Evolutionary conservation across 2,113 vertebrate species (phyloP), one percentile per base, ranked within the genome.

Genomic region (Noctilio leporinus): DNA sequence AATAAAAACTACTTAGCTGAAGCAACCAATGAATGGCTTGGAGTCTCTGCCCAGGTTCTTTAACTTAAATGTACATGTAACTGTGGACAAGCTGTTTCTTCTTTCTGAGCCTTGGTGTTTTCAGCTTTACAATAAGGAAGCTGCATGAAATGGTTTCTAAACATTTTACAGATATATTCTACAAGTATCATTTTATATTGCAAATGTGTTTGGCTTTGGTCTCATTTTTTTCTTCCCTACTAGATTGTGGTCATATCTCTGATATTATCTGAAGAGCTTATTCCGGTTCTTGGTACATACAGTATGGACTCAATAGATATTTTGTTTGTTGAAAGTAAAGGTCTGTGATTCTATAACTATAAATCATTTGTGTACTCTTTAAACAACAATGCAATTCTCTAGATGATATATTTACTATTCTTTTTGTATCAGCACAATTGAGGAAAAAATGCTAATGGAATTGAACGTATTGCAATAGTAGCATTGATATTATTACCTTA

Each of bases 311-410:
- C 9, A 28, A 51, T 91, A 65, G 51, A 65, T 86, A 72, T 80
- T 89, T 94, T 76, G 24, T 26, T 85, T 86, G 93, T 65, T 89
- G 75, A 93, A 93, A 89, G 65, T 59, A 81, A 80, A 73, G 65
- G 80, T 86, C 69, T 84, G 15, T 83, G 69, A 76, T 86, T 22
- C 28, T 64, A 3, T 62, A 49, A 28, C 14, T 86, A 7, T 55
- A 75, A 92, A 45, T 45, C 10, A 78, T 70, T 94, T 81, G n/a
- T 95, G 28, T 55, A 53, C 43, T 65, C 49, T 53, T 35, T 86
- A 53, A 53, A 47, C 12, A 67, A n/a, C 38, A 49, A 35, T 47
- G 33, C 3, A 45, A 2, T 53, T 62, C 26, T 20, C 93, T 67
- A 24, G 35, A 45, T 93, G 57, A 57, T 7, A 8, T 76, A 53